Base-by-base conservation (phyloP, 2,888 invertebrate species). In the Laspeyria flexula region DNA sequence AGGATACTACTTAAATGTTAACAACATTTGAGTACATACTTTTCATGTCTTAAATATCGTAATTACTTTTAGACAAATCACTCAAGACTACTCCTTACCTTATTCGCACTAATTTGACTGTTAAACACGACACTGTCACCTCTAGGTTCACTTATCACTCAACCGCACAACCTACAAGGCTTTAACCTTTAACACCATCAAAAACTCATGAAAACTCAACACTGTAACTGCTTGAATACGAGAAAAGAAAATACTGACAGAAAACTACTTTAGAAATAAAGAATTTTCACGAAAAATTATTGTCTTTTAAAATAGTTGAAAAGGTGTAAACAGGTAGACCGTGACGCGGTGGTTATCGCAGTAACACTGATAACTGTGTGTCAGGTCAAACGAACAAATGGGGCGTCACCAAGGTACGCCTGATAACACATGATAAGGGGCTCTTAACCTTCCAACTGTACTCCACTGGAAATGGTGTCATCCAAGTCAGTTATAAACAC, bases 301-400 rank as follows among this genome's bases (percentile, higher is more conserved):
- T 21, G 12, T 49, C 54, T 47, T 40, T 53, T 49, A 45, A 69
- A 61, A 71, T 72, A 72, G 73, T 78, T 79, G 77, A 69, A 77
- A 86, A 84, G 85, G 83, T 83, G 84, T 86, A 83, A 81, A 87
- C 90, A 90, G 90, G 90, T 91, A 90, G 69, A 69, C 73, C 69
- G 82, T 83, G 82, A 75, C 80, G 80, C 45, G 72, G 71, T 81
- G 84, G 86, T 89, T 92, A 92, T 92, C 92, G 88, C 85, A 75
- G 75, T 69, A 66, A 85, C 73, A 88, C 90, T 92, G 91, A 92
- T 91, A 91, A 90, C 86, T 86, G 81, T 78, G 85, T 92, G 91
- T 90, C 92, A 92, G 92, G 92, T 92, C 92, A 92, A 92, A 92
- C 87, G 90, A 88, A 84, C 91, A 92, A 90, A 88, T 85, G 88